These are phyloP conservation scores for Myrmecophaga tridactyla DNA, from an alignment of 2,113 vertebrate genomes.

Conservation along the genomic window DNA sequence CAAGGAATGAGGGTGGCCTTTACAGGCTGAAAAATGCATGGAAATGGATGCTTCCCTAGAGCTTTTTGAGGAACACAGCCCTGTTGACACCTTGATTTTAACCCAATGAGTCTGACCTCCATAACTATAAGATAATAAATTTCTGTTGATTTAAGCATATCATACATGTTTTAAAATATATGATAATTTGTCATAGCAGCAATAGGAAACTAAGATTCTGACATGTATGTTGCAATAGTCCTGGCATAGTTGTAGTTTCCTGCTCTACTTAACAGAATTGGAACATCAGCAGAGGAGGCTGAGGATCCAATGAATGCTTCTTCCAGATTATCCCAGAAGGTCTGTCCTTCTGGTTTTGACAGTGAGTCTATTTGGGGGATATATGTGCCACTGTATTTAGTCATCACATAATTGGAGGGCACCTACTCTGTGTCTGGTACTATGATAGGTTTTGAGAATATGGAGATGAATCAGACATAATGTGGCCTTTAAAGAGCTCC, in stretches of 20 bases:
- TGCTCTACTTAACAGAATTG: neutral
- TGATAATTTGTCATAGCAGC: neutral
- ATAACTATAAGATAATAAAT: neutral
- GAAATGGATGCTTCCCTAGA: neutral
- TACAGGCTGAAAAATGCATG: neutral
- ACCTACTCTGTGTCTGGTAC: neutral
- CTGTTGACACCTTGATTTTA: neutral
- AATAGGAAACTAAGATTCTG: neutral
- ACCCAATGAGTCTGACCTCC: neutral
- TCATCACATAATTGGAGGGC: neutral
- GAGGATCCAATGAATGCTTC: neutral
- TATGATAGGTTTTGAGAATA: neutral
- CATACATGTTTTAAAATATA: too few species aligned
- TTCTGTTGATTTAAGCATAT: neutral
- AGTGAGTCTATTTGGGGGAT: neutral
- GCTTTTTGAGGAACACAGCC: neutral
- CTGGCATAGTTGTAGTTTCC: neutral
- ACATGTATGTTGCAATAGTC: neutral
- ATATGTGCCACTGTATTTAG: neutral
- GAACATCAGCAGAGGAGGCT: neutral
- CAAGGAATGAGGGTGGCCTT: neutral
- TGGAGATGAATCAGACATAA: neutral
- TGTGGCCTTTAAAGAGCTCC: neutral
- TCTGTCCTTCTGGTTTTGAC: neutral
- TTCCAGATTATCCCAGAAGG: neutral